Percentiles rank a stretch among this genome's conserved stretches.
Conservation (phyloP, 2,113 vertebrate species). For the Willisornis vidua region DNA sequence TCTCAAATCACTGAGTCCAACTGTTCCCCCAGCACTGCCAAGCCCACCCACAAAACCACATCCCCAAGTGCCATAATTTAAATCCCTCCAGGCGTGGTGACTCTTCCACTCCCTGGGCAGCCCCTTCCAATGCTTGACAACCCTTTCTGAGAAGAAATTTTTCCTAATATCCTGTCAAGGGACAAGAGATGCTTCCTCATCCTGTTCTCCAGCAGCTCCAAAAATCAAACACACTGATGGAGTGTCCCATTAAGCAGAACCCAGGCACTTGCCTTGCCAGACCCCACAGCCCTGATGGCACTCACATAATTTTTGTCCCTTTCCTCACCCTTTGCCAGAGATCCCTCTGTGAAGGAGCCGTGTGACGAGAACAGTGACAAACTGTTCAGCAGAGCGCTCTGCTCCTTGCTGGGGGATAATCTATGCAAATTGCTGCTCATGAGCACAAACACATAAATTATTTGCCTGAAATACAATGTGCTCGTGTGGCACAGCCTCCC, state of each 20-base stretch:
- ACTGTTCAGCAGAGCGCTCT: not conserved
- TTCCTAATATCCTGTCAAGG: not conserved
- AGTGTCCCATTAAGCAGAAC: not conserved
- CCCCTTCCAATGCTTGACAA: not conserved
- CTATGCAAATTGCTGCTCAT: constrained; percentile 6
- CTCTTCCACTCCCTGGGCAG: not conserved
- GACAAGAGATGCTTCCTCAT: not conserved
- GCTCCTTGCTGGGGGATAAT: constrained; percentile 2
- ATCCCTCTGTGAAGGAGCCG: not conserved
- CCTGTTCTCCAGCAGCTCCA: not conserved
- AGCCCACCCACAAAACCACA: accelerated
- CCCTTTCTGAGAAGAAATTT: not conserved
- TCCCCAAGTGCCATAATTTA: not conserved
- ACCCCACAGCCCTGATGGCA: not conserved
- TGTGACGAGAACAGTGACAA: not conserved
- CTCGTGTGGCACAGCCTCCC: not conserved
- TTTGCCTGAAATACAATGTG: constrained; percentile 1
- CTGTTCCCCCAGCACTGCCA: not conserved
- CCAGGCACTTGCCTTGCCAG: accelerated
- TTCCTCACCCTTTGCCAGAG: not conserved
- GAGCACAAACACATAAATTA: constrained; percentile 35
- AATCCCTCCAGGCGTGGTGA: not conserved
- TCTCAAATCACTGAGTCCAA: accelerated
- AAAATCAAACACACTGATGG: not conserved
- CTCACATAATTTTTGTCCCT: accelerated